Evolutionary conservation across 1,140 invertebrate genomes (phyloP), one percentile per base, ranked within the genome.

Genomic region (Cotesia typhae): DNA sequence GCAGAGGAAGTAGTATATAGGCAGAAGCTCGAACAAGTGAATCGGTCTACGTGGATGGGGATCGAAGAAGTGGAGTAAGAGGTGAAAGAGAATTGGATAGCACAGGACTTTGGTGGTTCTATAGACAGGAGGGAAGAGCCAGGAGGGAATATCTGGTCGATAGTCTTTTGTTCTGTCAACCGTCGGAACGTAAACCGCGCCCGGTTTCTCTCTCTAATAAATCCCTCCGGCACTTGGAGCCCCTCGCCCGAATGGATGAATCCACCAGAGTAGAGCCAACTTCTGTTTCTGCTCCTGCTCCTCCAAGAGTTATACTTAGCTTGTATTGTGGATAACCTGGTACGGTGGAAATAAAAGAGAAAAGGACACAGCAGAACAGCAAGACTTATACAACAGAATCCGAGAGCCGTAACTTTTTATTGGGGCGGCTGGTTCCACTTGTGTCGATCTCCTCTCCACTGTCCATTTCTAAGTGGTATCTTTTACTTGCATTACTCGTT

Each of bases 101-200:
- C 20, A 38, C 35, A 38, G 51, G 28, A 28, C 28, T 28, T 28
- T 28, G 41, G 41, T 47, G 41, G 41, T 47, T 47, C 2, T 47
- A 47, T 28, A 28, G 28, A 28, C 28, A 28, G 28, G 41, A 47
- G 41, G 10, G 41, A 9, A 7, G 71, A 80, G 75, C 72, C 72
- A 74, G 28, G 70, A 75, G 75, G 73, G 74, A 74, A 73, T 67
- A 69, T 74, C 75, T 76, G 82, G 83, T 84, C 82, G 83, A 84
- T 85, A 82, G 80, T 82, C 84, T 86, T 86, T 87, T 87, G 84
- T 87, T 84, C 84, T 87, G 85, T 86, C 85, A 87, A 85, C 85
- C 77, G 80, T 84, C 78, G 74, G 75, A 82, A 81, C 78, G 80
- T 78, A 79, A 76, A 84, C 83, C 78, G 79, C 81, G 76, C 76